Base-by-base conservation (phyloP, 2,888 invertebrate genomes). In the Adela reaumurella region DNA sequence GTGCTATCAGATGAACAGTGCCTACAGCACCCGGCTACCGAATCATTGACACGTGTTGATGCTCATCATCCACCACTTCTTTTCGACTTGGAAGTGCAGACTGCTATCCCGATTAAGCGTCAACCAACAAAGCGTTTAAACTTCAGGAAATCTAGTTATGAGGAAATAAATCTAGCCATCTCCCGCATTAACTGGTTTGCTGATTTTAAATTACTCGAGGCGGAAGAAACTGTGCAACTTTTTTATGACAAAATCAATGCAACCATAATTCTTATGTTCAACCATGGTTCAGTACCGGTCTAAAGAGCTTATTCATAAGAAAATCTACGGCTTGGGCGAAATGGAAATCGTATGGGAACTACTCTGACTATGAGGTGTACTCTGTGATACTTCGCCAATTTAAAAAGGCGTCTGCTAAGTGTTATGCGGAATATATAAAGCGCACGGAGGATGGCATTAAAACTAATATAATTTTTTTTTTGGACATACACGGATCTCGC, bases 321-420 rank as follows among this genome's bases (percentile, higher is more conserved):
- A 55, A 55, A 50, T 46, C 47, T 41, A 52, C 47, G 20, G 48
- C 46, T 18, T 55, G 52, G 53, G 47, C 49, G 10, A 52, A 52
- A 41, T 54, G 51, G 49, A 53, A 54, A 45, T 51, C 49, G 44
- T 53, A 52, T 24, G 42, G 35, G n/a, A 52, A 55, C 18, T 17
- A 18, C 4, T 48, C 44, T 17, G 55, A 54, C 35, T 48, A 54
- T 19, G 44, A 47, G 17, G 19, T 20, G 18, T 55, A 53, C 49
- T 35, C 49, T 18, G 28, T 51, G n/a, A 49, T 45, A 19, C 48
- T 54, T 43, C 43, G 48, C 14, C 19, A 45, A 8, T 56, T 56
- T 45, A 52, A 53, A 42, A 11, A 11, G 1, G 48, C 52, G 43
- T 51, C 45, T 42, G 17, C 45, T 1, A 47, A 24, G 14, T 52